Evolutionary conservation across 2,888 invertebrate genomes (phyloP).

Genomic region (Ganaspis brasiliensis): DNA sequence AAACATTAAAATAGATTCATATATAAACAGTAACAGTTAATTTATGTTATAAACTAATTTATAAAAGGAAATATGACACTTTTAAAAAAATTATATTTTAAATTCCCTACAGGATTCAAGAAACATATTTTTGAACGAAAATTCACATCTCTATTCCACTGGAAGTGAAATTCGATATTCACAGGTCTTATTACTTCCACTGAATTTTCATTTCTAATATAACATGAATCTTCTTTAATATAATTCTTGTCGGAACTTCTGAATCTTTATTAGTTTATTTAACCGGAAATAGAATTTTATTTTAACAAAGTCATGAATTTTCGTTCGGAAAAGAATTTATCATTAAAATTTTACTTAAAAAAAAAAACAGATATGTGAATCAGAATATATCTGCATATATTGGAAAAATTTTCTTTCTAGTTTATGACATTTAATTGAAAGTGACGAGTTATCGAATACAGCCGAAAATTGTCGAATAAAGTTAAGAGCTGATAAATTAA

Average conservation of each 20-base stretch:
- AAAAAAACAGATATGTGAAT: too few species aligned
- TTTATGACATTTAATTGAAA: too few species aligned
- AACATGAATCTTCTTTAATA: constrained; percentile 19
- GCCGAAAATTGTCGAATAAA: too few species aligned
- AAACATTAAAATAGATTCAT: too few species aligned
- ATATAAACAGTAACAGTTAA: too few species aligned
- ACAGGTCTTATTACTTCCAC: not conserved
- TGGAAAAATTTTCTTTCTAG: too few species aligned
- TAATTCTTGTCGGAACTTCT: constrained; percentile 1
- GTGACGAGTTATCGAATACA: too few species aligned
- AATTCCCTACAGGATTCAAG: not conserved
- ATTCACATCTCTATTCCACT: constrained; percentile 2
- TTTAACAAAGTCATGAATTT: not conserved
- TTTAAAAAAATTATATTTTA: not conserved
- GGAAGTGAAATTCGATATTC: constrained; percentile 31
- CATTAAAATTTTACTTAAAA: not conserved
- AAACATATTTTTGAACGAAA: constrained; percentile 11
- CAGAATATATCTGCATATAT: too few species aligned
- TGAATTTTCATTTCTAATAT: constrained; percentile 14
- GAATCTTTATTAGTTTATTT: not conserved
- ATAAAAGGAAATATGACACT: too few species aligned
- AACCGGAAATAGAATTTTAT: constrained; percentile 1
- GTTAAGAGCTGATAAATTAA: too few species aligned
- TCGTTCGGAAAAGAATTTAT: not conserved
- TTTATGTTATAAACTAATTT: too few species aligned